Conservation (phyloP, 23 tunicate species). For the Pegea sp. region DNA sequence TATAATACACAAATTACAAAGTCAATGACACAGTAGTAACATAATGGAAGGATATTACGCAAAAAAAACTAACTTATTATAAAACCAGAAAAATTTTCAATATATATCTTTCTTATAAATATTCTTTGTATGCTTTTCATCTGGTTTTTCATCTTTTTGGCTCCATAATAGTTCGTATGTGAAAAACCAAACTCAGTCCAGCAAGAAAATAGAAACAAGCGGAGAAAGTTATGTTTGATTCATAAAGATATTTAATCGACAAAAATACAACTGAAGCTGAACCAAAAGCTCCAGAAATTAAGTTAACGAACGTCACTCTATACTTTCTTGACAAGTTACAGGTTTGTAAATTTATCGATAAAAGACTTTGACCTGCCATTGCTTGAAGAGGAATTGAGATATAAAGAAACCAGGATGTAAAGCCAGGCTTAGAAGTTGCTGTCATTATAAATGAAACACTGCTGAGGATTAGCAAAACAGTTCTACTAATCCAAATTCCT, state of each 20-base stretch:
- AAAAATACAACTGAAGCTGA: background rate
- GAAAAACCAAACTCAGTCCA: background rate
- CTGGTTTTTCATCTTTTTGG: no score
- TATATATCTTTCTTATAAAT: no score
- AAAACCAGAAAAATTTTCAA: no score
- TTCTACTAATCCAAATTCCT: background rate
- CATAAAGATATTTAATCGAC: background rate
- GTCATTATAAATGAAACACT: no score
- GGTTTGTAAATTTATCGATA: background rate
- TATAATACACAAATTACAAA: no score
- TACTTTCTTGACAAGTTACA: background rate
- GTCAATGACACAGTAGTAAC: no score
- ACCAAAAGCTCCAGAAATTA: background rate
- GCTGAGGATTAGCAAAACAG: background rate
- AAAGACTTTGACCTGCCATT: background rate
- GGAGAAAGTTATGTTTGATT: background rate
- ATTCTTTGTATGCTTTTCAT: no score
- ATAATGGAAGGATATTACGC: no score
- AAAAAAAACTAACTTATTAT: no score
- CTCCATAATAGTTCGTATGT: background rate
- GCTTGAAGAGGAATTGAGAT: background rate
- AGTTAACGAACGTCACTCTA: background rate
- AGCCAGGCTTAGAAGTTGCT: no score
- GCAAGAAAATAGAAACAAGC: background rate
- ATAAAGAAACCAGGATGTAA: background rate